phyloP scores from a whole-genome alignment of 2,113 vertebrate species.

The Strix uralensis region DNA sequence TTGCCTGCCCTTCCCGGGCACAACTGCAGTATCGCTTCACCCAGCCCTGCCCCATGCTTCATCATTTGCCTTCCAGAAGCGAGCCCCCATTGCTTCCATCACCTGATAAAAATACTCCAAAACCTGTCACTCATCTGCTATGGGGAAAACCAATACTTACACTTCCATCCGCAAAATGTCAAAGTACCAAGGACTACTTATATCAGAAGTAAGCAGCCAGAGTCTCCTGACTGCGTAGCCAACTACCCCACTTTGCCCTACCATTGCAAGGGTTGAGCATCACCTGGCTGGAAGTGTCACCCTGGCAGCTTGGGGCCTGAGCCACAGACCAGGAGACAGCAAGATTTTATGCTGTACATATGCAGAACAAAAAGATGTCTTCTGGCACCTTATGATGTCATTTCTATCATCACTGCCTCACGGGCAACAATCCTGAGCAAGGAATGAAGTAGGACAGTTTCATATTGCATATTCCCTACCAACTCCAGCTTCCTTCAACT shows the following conservation, averaged over 20 bases:
- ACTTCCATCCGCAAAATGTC: neutral
- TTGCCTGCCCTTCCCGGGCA: fast-evolving
- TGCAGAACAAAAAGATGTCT: neutral
- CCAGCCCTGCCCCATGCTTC: neutral
- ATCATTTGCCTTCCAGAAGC: neutral
- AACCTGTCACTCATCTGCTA: neutral
- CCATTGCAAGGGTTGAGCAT: neutral
- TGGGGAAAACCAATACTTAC: neutral
- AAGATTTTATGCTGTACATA: neutral
- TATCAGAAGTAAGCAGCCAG: neutral
- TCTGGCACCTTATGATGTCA: neutral
- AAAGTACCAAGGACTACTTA: neutral
- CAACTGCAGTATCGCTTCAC: neutral
- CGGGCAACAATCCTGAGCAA: neutral
- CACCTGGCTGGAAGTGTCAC: neutral
- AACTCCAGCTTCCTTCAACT: neutral
- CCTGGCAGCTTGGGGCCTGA: neutral
- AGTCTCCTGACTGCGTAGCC: neutral
- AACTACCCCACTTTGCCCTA: neutral
- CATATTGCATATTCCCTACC: neutral
- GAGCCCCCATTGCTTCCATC: neutral
- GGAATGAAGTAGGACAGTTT: neutral
- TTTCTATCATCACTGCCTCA: neutral
- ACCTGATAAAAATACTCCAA: neutral
- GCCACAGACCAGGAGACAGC: neutral